These are phyloP conservation scores for Spheniscus humboldti DNA, from an alignment of 2,797 vertebrate genomes.

Conservation along the genomic window DNA sequence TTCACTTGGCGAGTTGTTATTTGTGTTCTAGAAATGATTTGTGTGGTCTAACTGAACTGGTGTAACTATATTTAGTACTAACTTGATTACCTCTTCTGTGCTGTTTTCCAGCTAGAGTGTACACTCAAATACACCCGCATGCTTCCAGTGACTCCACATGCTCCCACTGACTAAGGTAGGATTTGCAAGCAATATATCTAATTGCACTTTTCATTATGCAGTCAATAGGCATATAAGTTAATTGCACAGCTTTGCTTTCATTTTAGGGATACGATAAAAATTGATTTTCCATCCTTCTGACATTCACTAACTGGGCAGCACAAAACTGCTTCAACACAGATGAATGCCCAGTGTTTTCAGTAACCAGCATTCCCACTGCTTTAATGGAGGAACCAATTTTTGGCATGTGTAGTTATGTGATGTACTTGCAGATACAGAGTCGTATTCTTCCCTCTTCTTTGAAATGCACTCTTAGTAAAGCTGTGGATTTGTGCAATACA, in stretches of 20 bases:
- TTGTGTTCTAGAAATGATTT: slow-evolving; percentile 41
- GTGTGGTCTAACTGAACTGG: neutral
- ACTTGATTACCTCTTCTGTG: slow-evolving; percentile 30
- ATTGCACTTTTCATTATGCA: slow-evolving; percentile 51
- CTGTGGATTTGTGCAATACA: neutral
- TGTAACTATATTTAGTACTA: slow-evolving; percentile 52
- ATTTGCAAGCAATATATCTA: slow-evolving; percentile 49
- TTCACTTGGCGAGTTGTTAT: neutral
- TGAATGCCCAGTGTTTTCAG: neutral
- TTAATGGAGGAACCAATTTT: neutral
- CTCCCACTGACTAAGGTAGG: neutral
- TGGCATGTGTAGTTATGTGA: neutral
- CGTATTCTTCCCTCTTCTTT: neutral
- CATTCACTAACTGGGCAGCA: neutral
- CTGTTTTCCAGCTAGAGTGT: neutral
- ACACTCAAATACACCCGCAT: neutral
- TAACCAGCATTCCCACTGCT: neutral
- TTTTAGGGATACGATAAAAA: neutral
- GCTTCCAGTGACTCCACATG: neutral
- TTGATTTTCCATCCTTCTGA: slow-evolving; percentile 26
- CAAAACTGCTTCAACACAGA: neutral
- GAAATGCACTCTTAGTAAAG: neutral
- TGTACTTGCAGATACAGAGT: neutral
- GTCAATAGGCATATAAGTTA: slow-evolving; percentile 38
- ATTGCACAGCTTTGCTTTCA: slow-evolving; percentile 20